Base-by-base conservation (phyloP, 2,797 vertebrate species). In the Harpagifer antarcticus region DNA sequence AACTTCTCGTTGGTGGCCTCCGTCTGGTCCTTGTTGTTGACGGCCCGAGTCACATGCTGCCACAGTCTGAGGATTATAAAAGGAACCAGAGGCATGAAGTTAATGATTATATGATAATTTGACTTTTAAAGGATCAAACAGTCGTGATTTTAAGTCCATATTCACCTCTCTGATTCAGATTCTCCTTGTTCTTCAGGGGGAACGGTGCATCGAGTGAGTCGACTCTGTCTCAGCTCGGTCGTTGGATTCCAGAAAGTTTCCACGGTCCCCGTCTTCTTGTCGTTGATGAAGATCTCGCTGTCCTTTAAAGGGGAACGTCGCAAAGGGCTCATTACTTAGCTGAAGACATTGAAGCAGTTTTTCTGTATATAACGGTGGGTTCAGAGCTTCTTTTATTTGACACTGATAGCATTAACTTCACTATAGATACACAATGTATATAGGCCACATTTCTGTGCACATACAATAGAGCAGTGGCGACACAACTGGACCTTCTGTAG, bases 1-100 rank as follows among this genome's bases (percentile, higher is more conserved):
- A 94, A 98, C 89, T 99, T 99, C 91, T 99, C 98, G 27, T 98
- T 96, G 86, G 98, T 99, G 76, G 98, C 98, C 91, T 98, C 97
- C 4, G 96, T 96, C 93, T 99, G 98, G 91, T 99, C 98, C 95
- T 99, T 99, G 90, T 95, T 97, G 92, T 95, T 97, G 94, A 99
- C 98, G 83, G 98, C 97, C 81, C 94, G 95, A 12, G 98, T 99
- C 87, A 99, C 98, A n/a, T 98, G 97, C 81, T 98, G 98, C 98
- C 98, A 99, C 85, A 99, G 94, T 81, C 98, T 99, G 76, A 52
- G 0, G 57, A 57, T 16, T 1, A 9, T 64, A 11, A 67, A 11
- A 81, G 71, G 62, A 73, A 0, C 19, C 5, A 33, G 4, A 19
- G 48, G 9, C 61, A 79, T 47, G 3, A 49, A 40, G 50, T 37